Percentiles rank a stretch among this genome's conserved stretches.
phyloP scores from a whole-genome alignment of 2,113 vertebrate genomes.

The Daboia siamensis region DNA sequence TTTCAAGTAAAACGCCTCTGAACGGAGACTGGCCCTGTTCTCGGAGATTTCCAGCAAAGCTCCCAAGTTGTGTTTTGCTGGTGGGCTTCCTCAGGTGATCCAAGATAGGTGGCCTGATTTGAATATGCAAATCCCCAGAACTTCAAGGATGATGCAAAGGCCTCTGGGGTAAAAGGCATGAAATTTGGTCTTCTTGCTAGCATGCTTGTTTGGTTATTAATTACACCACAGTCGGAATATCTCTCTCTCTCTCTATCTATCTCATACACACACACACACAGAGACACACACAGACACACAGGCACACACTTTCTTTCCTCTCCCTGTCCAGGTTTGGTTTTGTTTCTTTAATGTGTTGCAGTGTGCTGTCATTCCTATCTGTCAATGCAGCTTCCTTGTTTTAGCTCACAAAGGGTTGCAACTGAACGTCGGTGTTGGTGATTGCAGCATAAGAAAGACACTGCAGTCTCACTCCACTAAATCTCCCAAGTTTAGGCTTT shows the following conservation, averaged over 20 bases:
- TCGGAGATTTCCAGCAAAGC: slow-evolving; percentile 42
- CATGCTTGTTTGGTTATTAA: slow-evolving; percentile 22
- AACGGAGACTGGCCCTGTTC: slow-evolving; percentile 2
- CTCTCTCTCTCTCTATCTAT: too few relatives aligned
- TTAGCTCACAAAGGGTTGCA: slow-evolving; percentile 13
- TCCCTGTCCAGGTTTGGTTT: background rate
- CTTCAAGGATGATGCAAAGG: background rate
- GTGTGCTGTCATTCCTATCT: slow-evolving; percentile 15
- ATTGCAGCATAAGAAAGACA: background rate
- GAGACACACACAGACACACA: too few relatives aligned
- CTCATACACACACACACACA: too few relatives aligned
- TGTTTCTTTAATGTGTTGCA: background rate
- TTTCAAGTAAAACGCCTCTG: slow-evolving; percentile 23
- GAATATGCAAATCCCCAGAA: slow-evolving; percentile 30
- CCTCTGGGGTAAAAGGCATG: background rate
- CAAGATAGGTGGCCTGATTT: slow-evolving; percentile 13
- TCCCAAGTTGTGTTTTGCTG: slow-evolving; percentile 34
- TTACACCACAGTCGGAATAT: slow-evolving; percentile 3
- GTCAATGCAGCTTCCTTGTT: slow-evolving; percentile 18
- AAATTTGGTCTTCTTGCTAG: background rate
- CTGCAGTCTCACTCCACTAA: accelerated
- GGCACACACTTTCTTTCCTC: background rate
- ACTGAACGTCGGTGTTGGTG: slow-evolving; percentile 6
- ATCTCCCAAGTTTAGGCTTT: background rate
- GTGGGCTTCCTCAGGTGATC: slow-evolving; percentile 33